Percentiles rank a stretch among this genome's conserved stretches.
Conservation (phyloP, 2,113 vertebrate species). For the Azemiops feae region DNA sequence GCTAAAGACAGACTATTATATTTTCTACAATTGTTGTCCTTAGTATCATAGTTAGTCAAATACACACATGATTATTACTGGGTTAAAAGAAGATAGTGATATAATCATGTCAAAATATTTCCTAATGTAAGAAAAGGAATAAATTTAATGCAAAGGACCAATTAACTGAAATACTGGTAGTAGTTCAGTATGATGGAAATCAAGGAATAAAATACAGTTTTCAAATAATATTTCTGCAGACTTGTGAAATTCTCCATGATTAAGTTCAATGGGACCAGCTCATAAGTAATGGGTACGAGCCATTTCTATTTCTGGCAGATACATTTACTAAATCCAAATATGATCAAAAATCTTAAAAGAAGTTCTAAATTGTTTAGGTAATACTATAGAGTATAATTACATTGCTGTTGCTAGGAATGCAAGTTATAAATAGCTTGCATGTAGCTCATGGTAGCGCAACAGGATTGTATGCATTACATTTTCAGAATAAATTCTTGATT, state of each 20-base stretch:
- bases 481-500: neutral
- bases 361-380: neutral
- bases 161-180: neutral
- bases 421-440: neutral
- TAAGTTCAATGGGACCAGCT: slow-evolving; percentile 13
- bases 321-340: neutral
- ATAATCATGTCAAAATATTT: slow-evolving; percentile 40
- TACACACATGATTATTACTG: neutral
- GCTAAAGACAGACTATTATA: neutral
- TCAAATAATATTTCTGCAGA: slow-evolving; percentile 27
- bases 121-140: slow-evolving; percentile 44
- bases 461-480: neutral
- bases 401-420: neutral
- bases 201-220: slow-evolving; percentile 41
- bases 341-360: neutral
- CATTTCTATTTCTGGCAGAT: neutral
- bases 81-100: slow-evolving; percentile 22
- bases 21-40: neutral
- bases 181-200: slow-evolving; percentile 40
- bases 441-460: neutral
- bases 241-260: neutral
- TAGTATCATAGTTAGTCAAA: neutral
- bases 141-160: neutral
- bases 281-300: neutral
- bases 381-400: neutral